Conservation (phyloP, 2,113 vertebrate species). For the Halichoeres trimaculatus region DNA sequence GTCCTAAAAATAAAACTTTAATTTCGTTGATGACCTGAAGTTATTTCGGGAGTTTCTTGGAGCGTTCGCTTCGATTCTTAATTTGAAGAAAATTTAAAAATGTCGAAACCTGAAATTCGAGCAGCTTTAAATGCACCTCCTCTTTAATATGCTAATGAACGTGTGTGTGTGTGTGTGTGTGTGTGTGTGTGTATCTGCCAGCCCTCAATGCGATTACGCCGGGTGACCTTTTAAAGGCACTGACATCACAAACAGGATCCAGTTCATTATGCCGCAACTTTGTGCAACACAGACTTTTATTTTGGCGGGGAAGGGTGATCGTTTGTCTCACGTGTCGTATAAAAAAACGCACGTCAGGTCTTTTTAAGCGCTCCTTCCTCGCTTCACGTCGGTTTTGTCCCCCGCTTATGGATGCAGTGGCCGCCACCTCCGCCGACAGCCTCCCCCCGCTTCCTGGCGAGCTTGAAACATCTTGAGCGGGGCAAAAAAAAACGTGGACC, state of each 20-base stretch:
- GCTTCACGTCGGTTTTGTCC: background rate
- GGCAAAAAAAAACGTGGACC: constrained; percentile 77
- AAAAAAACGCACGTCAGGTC: background rate
- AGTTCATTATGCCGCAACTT: constrained; percentile 31
- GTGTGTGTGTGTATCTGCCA: constrained; percentile 40
- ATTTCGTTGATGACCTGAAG: background rate
- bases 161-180: constrained; percentile 42
- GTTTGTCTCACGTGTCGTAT: background rate
- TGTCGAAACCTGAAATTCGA: background rate
- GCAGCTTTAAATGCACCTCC: no score
- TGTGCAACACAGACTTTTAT: constrained; percentile 11
- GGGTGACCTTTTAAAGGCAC: constrained; percentile 57
- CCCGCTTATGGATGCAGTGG: no score
- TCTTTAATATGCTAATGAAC: constrained; percentile 74
- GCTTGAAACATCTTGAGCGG: constrained; percentile 92
- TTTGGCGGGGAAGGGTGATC: constrained; percentile 2
- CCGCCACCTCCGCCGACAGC: constrained; percentile 72
- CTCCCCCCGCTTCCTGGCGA: constrained; percentile 81
- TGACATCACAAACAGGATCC: constrained; percentile 41
- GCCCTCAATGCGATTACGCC: constrained; percentile 34
- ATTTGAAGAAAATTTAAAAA: constrained; percentile 1
- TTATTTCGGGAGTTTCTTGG: background rate
- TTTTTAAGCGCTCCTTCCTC: no score
- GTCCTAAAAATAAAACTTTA: constrained; percentile 24
- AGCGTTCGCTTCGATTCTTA: background rate